Conservation (phyloP, 1,140 invertebrate species). For the Aphelinus certus region DNA sequence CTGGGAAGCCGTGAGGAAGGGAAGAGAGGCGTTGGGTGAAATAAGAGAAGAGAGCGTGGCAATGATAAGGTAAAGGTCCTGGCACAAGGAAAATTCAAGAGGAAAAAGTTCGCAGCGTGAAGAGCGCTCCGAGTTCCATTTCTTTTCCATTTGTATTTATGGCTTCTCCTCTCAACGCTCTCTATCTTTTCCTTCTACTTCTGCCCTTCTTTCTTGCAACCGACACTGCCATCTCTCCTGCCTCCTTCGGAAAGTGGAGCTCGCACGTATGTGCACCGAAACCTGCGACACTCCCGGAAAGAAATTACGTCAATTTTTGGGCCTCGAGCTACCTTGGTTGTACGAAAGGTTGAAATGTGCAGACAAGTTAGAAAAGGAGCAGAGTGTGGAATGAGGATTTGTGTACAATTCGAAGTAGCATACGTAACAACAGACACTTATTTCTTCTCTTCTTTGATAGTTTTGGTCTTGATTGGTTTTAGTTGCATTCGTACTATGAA, state of each 20-base stretch:
- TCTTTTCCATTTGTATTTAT: slow-evolving; percentile 57
- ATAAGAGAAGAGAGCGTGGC: slow-evolving; percentile 7
- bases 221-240: not conserved
- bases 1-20: not conserved
- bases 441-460: too few species aligned
- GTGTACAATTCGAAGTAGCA: not conserved
- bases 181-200: slow-evolving; percentile 34
- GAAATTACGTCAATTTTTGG: slow-evolving; percentile 29
- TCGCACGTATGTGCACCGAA: not conserved
- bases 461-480: too few species aligned
- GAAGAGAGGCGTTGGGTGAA: not conserved
- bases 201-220: not conserved
- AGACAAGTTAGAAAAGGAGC: slow-evolving; percentile 3
- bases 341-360: slow-evolving; percentile 21
- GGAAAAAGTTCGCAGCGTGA: slow-evolving; percentile 37
- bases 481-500: too few species aligned
- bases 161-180: slow-evolving; percentile 36
- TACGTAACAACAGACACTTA: too few species aligned
- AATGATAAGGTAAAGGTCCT: slow-evolving; percentile 17
- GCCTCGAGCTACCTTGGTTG: too few species aligned
- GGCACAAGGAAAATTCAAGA: slow-evolving; percentile 26
- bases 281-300: slow-evolving; percentile 22
- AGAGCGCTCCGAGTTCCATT: slow-evolving; percentile 43
- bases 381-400: not conserved
- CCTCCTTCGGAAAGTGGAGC: not conserved